These are phyloP conservation scores for Dynastes grantii DNA, from an alignment of 2,888 invertebrate genomes.

Conservation along the genomic window DNA sequence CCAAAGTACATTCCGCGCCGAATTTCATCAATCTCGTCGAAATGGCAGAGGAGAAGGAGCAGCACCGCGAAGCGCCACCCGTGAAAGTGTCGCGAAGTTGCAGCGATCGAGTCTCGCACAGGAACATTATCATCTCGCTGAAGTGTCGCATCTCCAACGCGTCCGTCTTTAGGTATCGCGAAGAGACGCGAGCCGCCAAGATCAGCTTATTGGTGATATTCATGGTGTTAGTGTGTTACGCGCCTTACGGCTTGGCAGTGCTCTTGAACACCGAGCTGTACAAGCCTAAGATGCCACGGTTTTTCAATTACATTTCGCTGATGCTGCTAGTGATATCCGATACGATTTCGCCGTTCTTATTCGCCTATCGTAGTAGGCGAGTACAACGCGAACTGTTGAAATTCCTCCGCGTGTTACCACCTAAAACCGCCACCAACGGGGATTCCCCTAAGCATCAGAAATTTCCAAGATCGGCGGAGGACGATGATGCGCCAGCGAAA, in stretches of 20 bases:
- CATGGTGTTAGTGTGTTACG: slow-evolving; percentile 75
- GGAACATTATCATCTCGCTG: slow-evolving; percentile 81
- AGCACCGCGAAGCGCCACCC: neutral
- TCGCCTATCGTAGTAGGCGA: slow-evolving; percentile 83
- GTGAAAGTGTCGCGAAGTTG: slow-evolving; percentile 24
- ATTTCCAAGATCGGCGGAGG: neutral
- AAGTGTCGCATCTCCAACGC: slow-evolving; percentile 88
- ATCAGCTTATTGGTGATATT: slow-evolving; percentile 87
- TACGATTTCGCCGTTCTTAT: slow-evolving; percentile 82
- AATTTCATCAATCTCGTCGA: slow-evolving; percentile 40
- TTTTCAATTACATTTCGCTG: slow-evolving; percentile 73
- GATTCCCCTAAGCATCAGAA: slow-evolving; percentile 25
- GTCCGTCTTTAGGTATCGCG: slow-evolving; percentile 87
- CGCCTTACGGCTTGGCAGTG: slow-evolving; percentile 69
- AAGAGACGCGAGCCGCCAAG: slow-evolving; percentile 91
- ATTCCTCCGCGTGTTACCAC: slow-evolving; percentile 68
- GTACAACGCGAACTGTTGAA: slow-evolving; percentile 75
- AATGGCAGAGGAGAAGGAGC: slow-evolving; percentile 19
- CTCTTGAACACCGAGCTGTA: slow-evolving; percentile 63
- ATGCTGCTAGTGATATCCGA: slow-evolving; percentile 77
- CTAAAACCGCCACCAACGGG: neutral
- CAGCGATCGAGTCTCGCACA: slow-evolving; percentile 50
- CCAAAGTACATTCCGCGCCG: slow-evolving; percentile 67
- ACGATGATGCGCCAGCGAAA: neutral
- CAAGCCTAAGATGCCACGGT: slow-evolving; percentile 25